phyloP scores from a whole-genome alignment of 2,113 vertebrate genomes.

The Tauraco erythrolophus region DNA sequence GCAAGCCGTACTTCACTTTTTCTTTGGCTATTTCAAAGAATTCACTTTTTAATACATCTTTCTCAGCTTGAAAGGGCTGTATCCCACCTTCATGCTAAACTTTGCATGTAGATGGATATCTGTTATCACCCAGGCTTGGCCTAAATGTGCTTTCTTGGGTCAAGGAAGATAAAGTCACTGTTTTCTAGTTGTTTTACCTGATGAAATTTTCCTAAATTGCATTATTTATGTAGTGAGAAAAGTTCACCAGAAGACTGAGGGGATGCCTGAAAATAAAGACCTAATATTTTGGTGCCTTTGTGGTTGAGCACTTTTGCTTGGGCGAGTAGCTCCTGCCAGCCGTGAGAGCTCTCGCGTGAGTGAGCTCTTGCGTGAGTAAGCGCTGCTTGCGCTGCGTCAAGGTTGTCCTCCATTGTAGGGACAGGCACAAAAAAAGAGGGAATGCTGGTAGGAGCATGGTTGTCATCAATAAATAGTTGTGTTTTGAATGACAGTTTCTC shows the following conservation, averaged over 20 bases:
- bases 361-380: not conserved
- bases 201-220: constrained; percentile 10
- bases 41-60: not conserved
- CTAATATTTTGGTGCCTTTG: not conserved
- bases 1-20: not conserved
- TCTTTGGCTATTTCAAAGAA: not conserved
- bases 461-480: not conserved
- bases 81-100: not conserved
- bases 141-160: not conserved
- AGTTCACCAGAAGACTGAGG: not conserved
- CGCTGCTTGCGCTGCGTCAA: not conserved
- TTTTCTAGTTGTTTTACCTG: not conserved
- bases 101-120: not conserved
- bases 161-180: not conserved
- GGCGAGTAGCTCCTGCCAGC: not conserved
- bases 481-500: not conserved
- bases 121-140: not conserved
- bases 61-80: not conserved
- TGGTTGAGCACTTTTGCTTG: not conserved
- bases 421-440: not conserved
- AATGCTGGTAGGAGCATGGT: not conserved
- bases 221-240: not conserved
- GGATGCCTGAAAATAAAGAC: not conserved
- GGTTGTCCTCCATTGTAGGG: not conserved
- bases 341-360: not conserved